phyloP scores from a whole-genome alignment of 2,113 vertebrate genomes.

The Ammodytes dubius region DNA sequence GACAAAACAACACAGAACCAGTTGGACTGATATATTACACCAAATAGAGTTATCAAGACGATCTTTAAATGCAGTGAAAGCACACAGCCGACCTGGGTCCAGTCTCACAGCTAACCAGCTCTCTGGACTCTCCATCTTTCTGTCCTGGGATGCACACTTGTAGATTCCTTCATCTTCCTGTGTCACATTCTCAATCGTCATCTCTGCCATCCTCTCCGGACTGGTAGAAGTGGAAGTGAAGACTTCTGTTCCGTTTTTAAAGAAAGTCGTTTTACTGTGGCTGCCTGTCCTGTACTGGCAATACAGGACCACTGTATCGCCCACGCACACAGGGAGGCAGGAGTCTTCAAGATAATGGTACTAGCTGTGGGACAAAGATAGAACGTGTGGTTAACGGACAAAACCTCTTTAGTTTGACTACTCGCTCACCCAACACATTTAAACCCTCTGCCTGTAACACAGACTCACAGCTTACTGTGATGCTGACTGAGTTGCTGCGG shows the following conservation, averaged over 20 bases:
- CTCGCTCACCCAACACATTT: no score
- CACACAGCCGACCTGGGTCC: slow-evolving; percentile 25
- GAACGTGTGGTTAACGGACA: background rate
- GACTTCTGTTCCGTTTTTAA: slow-evolving; percentile 65
- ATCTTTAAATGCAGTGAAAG: background rate
- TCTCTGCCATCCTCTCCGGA: slow-evolving; percentile 7
- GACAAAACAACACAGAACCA: background rate
- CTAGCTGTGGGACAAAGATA: slow-evolving; percentile 57
- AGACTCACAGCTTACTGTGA: slow-evolving; percentile 80
- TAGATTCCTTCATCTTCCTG: slow-evolving; percentile 72
- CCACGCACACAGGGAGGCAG: slow-evolving; percentile 59
- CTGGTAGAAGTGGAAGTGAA: background rate
- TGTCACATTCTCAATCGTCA: slow-evolving; percentile 69
- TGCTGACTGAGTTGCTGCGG: slow-evolving; percentile 67
- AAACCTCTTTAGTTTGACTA: background rate
- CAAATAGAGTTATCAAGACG: background rate
- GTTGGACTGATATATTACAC: background rate
- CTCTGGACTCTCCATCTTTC: slow-evolving; percentile 65
- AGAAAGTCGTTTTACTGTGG: slow-evolving; percentile 49
- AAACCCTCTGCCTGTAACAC: background rate
- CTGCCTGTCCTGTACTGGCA: slow-evolving; percentile 55
- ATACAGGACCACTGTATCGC: slow-evolving; percentile 51
- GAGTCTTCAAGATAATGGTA: slow-evolving; percentile 63
- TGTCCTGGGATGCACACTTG: slow-evolving; percentile 62
- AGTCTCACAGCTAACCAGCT: slow-evolving; percentile 77